Evolutionary conservation across 2,888 invertebrate genomes (phyloP).

Genomic region (Drosophila lacicola): DNA sequence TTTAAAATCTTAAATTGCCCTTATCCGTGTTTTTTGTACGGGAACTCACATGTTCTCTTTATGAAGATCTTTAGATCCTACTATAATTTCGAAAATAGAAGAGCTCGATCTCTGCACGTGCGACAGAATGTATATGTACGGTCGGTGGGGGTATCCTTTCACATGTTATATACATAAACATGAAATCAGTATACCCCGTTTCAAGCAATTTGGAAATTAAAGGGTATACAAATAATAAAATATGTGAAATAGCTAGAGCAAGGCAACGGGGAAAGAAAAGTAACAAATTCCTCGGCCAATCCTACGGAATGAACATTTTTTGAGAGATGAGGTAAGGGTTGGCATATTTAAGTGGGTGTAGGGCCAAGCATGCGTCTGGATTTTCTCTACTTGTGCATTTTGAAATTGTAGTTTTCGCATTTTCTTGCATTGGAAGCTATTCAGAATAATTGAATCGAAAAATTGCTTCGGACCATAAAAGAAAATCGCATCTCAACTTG

Average conservation of each 20-base stretch:
- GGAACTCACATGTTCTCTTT: too few relatives aligned
- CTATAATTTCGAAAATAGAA: too few relatives aligned
- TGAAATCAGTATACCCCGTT: neutral
- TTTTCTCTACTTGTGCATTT: slow-evolving; percentile 64
- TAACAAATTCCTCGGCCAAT: slow-evolving; percentile 64
- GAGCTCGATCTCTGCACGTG: too few relatives aligned
- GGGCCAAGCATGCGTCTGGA: slow-evolving; percentile 21
- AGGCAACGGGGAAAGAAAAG: slow-evolving; percentile 19
- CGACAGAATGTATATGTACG: too few relatives aligned
- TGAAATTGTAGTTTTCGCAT: slow-evolving; percentile 52
- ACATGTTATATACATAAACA: neutral
- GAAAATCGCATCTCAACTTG: slow-evolving; percentile 34
- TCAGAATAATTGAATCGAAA: slow-evolving; percentile 81
- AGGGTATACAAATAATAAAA: slow-evolving; percentile 13
- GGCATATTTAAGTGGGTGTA: neutral
- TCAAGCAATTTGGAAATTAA: neutral
- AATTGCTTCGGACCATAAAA: slow-evolving; percentile 74
- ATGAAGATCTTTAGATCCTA: too few relatives aligned
- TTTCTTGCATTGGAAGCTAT: slow-evolving; percentile 46
- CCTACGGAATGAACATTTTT: slow-evolving; percentile 40
- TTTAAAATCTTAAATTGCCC: too few relatives aligned
- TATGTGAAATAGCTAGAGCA: slow-evolving; percentile 24
- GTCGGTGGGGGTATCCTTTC: neutral
- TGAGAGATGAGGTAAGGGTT: neutral
- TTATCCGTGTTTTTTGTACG: too few relatives aligned